phyloP scores from a whole-genome alignment of 2,888 invertebrate species.

The Caenorhabditis parvicauda region DNA sequence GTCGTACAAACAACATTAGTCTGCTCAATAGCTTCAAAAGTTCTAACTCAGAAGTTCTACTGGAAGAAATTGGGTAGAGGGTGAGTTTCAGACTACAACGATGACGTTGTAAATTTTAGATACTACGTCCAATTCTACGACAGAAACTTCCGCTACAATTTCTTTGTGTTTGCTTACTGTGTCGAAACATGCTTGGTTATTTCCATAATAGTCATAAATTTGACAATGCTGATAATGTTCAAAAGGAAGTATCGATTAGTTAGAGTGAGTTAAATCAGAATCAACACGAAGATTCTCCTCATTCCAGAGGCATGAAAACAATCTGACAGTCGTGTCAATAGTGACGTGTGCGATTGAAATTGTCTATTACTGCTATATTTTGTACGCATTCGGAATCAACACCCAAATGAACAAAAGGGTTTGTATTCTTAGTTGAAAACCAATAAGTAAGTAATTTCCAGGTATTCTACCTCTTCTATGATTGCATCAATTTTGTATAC shows the following conservation, averaged over 20 bases:
- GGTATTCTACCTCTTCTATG: conserved; percentile 38
- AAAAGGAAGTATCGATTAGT: conserved; percentile 27
- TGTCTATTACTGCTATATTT: conserved; percentile 30
- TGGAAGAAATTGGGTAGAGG: conserved; percentile 32
- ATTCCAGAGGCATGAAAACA: conserved; percentile 36
- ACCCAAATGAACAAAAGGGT: conserved; percentile 33
- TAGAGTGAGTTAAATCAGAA: conserved; percentile 2
- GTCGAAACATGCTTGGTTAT: conserved; percentile 28
- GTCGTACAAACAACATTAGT: conserved; percentile 30
- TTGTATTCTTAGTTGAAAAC: not conserved
- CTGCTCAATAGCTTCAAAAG: conserved; percentile 12
- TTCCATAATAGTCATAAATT: conserved; percentile 26
- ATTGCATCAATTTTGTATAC: conserved; percentile 35
- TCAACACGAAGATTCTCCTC: conserved; percentile 12
- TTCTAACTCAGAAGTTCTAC: conserved; percentile 25
- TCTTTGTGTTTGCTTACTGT: conserved; percentile 29
- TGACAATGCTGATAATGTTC: conserved; percentile 29
- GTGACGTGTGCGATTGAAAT: conserved; percentile 37
- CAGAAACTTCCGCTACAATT: conserved; percentile 18
- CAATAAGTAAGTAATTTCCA: conserved; percentile 3
- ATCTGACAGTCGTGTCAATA: conserved; percentile 25
- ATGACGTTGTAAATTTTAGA: conserved; percentile 7
- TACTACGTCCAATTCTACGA: conserved; percentile 32
- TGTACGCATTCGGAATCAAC: conserved; percentile 35
- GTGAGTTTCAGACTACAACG: conserved; percentile 4